Percentiles rank a stretch among this genome's conserved stretches.
phyloP scores from a whole-genome alignment of 1,140 invertebrate species.

The Patella vulgata region DNA sequence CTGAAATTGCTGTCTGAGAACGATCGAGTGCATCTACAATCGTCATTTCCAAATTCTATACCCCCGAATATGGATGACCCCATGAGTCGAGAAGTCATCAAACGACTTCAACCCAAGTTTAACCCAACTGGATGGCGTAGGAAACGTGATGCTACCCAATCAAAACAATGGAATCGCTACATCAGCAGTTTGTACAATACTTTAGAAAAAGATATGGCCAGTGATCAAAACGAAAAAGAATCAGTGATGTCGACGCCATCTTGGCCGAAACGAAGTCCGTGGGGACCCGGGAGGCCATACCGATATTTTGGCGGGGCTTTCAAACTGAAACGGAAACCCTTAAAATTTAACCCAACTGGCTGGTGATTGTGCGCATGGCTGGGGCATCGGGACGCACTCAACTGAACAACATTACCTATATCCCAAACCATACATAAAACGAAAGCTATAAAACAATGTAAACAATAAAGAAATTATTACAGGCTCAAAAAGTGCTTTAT shows the following conservation, averaged over 20 bases:
- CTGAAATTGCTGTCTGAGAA: slow-evolving; percentile 15
- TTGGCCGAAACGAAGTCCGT: no score
- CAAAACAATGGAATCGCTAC: no score
- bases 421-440: no score
- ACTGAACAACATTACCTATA: no score
- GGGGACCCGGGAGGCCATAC: no score
- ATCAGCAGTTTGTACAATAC: neutral
- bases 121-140: slow-evolving; percentile 24
- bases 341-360: slow-evolving; percentile 16
- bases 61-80: neutral
- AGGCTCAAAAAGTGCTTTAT: no score
- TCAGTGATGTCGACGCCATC: neutral
- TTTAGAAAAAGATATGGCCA: neutral
- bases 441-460: no score
- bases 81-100: neutral
- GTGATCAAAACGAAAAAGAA: slow-evolving; percentile 1
- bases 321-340: slow-evolving; percentile 10
- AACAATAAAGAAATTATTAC: no score
- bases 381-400: no score
- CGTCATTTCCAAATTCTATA: neutral
- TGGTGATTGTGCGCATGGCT: no score
- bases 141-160: slow-evolving; percentile 6
- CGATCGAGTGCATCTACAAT: slow-evolving; percentile 7
- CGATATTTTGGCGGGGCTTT: neutral
- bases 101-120: slow-evolving; percentile 16